Evolutionary conservation across 2,113 vertebrate genomes (phyloP).

Genomic region (Chaetops frenatus): DNA sequence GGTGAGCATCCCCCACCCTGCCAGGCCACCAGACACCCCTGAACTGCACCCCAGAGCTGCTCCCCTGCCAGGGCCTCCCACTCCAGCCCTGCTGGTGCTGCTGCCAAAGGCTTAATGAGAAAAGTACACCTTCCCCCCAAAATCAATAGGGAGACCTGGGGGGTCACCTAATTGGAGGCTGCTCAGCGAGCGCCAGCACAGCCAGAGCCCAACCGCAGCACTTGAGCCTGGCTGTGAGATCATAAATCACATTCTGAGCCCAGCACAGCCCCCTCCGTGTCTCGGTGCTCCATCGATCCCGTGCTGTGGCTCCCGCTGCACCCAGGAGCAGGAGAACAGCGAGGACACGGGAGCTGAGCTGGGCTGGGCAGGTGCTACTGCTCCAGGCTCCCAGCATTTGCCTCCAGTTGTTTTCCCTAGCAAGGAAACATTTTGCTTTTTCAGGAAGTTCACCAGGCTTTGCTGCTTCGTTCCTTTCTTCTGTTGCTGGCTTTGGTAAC

Average conservation of each 20-base stretch:
- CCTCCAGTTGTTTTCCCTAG: background rate
- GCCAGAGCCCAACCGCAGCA: background rate
- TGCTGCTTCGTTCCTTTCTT: background rate
- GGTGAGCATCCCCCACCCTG: background rate
- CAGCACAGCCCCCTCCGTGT: background rate
- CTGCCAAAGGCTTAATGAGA: background rate
- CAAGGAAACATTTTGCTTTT: accelerated
- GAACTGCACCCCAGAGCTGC: background rate
- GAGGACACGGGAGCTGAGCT: background rate
- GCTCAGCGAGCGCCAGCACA: background rate
- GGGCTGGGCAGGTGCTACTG: background rate
- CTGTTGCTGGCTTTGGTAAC: background rate
- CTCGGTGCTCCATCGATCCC: background rate
- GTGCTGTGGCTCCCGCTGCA: background rate
- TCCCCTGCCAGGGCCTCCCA: background rate
- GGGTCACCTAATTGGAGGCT: slow-evolving; percentile 24
- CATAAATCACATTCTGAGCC: background rate
- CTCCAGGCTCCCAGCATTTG: background rate
- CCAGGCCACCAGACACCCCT: background rate
- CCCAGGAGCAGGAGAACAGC: background rate
- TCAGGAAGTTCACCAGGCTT: background rate
- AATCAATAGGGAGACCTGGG: background rate
- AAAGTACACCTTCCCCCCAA: background rate
- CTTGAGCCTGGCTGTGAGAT: background rate
- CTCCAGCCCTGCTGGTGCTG: background rate